Evolutionary conservation across 2,888 invertebrate species (phyloP).

Genomic region (Tortricodes alternella): DNA sequence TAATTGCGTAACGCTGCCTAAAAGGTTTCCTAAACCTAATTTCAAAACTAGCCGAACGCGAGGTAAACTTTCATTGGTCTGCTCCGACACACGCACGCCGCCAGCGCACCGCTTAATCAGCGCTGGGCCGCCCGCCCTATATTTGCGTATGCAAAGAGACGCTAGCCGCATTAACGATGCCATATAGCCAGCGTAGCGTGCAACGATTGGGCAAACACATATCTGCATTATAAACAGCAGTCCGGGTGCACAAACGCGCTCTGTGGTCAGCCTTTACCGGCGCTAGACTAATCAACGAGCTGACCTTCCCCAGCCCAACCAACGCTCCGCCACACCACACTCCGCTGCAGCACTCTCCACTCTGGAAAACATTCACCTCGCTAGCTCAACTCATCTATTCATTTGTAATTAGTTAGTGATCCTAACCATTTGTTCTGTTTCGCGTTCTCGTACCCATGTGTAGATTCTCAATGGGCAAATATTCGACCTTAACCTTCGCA

Average conservation of each 20-base stretch:
- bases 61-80: constrained; percentile 2
- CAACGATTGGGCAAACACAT: constrained; percentile 83
- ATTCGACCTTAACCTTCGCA: constrained; percentile 23
- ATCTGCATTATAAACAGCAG: constrained; percentile 83
- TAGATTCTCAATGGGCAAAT: not conserved
- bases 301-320: constrained; percentile 77
- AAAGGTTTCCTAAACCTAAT: not conserved
- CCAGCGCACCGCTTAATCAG: constrained; percentile 79
- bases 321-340: constrained; percentile 61
- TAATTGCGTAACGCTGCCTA: not conserved
- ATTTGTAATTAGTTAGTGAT: constrained; percentile 22
- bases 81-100: constrained; percentile 46
- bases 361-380: constrained; percentile 40
- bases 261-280: constrained; percentile 81
- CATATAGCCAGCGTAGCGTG: constrained; percentile 82
- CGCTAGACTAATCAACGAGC: constrained; percentile 79
- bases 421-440: constrained; percentile 11
- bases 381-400: constrained; percentile 20
- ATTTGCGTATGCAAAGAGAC: constrained; percentile 84
- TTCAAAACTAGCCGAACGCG: constrained; percentile 14
- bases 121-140: constrained; percentile 78
- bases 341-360: constrained; percentile 38
- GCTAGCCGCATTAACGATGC: constrained; percentile 81
- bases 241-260: constrained; percentile 79
- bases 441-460: not conserved